phyloP scores from a whole-genome alignment of 2,888 invertebrate species.

The Dastarcus helophoroides region DNA sequence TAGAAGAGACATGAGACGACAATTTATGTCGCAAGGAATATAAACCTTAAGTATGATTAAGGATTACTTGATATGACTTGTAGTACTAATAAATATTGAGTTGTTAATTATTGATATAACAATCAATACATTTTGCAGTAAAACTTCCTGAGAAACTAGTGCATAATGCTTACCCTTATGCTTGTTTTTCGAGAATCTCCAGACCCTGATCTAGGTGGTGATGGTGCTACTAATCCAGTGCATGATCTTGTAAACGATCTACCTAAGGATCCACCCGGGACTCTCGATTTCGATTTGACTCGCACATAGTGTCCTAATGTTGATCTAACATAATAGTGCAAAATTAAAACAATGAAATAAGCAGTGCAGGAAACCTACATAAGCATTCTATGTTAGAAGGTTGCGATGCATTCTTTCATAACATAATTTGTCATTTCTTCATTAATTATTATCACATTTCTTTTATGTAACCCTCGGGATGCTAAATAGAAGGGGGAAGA shows the following conservation, averaged over 20 bases:
- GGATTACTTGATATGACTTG: no score
- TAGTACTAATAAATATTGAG: no score
- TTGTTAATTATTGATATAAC: no score
- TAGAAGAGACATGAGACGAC: no score
- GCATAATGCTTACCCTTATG: slow-evolving; percentile 40
- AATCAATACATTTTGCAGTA: no score
- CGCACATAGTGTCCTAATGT: slow-evolving; percentile 43
- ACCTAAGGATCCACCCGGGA: slow-evolving; percentile 53
- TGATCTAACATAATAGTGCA: slow-evolving; percentile 31
- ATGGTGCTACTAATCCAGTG: slow-evolving; percentile 41
- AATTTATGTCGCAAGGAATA: no score
- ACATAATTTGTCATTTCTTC: no score
- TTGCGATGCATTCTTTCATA: slow-evolving; percentile 9
- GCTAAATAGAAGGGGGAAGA: no score
- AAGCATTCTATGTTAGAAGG: slow-evolving; percentile 33
- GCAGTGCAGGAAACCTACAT: slow-evolving; percentile 28
- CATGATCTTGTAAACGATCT: slow-evolving; percentile 54
- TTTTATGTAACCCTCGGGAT: no score
- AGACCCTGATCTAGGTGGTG: slow-evolving; percentile 24
- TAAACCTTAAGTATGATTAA: no score
- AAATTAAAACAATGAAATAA: slow-evolving; percentile 30
- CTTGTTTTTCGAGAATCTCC: slow-evolving; percentile 47
- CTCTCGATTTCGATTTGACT: slow-evolving; percentile 51
- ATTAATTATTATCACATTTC: no score
- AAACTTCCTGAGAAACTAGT: no score